Percentiles rank a stretch among this genome's conserved stretches.
phyloP scores from a whole-genome alignment of 2,888 invertebrate species.

The Diadromus collaris region DNA sequence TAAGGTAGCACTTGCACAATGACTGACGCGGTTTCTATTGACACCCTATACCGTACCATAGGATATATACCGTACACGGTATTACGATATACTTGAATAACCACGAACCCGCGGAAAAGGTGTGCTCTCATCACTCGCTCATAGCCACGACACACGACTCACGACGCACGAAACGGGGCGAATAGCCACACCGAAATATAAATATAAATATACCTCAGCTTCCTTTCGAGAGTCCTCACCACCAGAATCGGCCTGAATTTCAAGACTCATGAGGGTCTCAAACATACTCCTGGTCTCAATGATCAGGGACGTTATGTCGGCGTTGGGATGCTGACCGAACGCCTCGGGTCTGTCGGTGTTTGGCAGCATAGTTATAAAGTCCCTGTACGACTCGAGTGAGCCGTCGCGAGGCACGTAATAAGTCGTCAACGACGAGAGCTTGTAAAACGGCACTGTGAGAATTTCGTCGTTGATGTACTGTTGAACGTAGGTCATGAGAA shows the following conservation, averaged over 20 bases:
- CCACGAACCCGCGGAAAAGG: no score
- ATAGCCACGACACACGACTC: no score
- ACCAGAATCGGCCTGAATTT: conserved; percentile 84
- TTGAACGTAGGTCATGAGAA: conserved; percentile 91
- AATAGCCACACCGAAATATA: no score
- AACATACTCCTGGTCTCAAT: conserved; percentile 89
- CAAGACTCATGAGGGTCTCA: conserved; percentile 89
- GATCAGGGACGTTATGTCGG: conserved; percentile 93
- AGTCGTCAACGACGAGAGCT: conserved; percentile 87
- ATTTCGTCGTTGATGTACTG: conserved; percentile 90
- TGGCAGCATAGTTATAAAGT: conserved; percentile 90
- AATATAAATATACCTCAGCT: conserved; percentile 86
- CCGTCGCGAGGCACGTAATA: conserved; percentile 94
- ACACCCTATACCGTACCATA: no score
- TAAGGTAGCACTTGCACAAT: no score
- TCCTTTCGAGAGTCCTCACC: conserved; percentile 85
- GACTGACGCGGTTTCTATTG: no score
- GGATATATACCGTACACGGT: no score
- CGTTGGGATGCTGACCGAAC: conserved; percentile 95
- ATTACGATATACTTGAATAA: no score
- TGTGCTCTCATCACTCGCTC: no score
- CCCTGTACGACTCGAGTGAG: conserved; percentile 89
- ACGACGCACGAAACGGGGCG: no score
- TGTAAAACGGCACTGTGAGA: conserved; percentile 85
- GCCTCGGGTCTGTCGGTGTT: conserved; percentile 91